Evolutionary conservation across 2,113 vertebrate genomes (phyloP).

Genomic region (Microtus pennsylvanicus): DNA sequence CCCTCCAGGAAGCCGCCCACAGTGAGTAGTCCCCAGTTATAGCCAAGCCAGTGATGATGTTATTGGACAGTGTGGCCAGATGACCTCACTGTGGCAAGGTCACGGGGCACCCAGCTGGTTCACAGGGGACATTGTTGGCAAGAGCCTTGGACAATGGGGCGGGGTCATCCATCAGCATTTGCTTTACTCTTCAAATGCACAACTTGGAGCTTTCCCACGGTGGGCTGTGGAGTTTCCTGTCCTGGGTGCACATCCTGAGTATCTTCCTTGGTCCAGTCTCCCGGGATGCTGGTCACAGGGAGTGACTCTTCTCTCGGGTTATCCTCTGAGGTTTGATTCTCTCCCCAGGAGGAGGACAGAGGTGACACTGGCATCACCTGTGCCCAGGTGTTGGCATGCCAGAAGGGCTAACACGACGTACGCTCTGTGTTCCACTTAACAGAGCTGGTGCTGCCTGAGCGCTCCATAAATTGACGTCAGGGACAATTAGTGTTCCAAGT

Average conservation of each 20-base stretch:
- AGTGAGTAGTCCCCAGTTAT: slow-evolving; percentile 86
- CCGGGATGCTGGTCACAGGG: background rate
- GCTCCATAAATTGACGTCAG: background rate
- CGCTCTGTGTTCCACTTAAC: background rate
- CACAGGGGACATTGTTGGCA: background rate
- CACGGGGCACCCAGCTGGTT: background rate
- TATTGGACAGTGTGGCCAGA: background rate
- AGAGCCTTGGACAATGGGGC: background rate
- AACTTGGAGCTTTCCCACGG: background rate
- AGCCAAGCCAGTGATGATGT: background rate
- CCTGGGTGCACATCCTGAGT: background rate
- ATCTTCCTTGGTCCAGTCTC: background rate
- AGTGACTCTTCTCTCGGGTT: background rate
- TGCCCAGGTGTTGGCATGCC: background rate
- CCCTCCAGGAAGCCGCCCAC: slow-evolving; percentile 85
- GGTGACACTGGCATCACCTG: background rate
- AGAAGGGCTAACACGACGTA: too few species aligned
- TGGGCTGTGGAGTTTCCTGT: background rate
- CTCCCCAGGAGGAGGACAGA: background rate
- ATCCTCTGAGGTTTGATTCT: background rate
- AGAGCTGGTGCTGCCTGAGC: background rate
- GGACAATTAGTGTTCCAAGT: background rate
- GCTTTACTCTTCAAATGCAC: background rate
- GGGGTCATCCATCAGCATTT: slow-evolving; percentile 42
- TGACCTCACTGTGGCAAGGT: background rate